These are phyloP conservation scores for Gortyna flavago DNA, from an alignment of 2,888 invertebrate species.

Conservation along the genomic window DNA sequence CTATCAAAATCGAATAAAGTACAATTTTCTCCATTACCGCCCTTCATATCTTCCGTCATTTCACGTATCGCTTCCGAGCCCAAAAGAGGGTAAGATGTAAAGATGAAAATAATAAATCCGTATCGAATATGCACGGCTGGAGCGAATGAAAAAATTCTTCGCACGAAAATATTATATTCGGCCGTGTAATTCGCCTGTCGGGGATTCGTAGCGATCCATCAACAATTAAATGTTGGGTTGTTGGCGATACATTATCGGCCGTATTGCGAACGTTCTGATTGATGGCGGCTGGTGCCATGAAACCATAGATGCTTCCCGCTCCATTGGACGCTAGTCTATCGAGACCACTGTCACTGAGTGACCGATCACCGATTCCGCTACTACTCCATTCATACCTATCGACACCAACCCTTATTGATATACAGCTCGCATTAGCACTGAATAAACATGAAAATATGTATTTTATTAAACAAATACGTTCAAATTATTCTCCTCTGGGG, in stretches of 20 bases:
- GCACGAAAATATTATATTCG: conserved; percentile 68
- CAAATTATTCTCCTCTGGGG: conserved; percentile 70
- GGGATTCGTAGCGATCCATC: conserved; percentile 82
- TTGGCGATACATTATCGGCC: conserved; percentile 87
- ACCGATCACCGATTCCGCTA: conserved; percentile 77
- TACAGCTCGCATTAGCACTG: conserved; percentile 57
- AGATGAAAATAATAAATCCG: conserved; percentile 89
- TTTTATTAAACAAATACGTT: conserved; percentile 71
- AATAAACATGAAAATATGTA: conserved; percentile 65
- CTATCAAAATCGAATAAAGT: conserved; percentile 90
- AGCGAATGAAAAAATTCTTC: conserved; percentile 80
- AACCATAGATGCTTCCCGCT: conserved; percentile 76
- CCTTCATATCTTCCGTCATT: conserved; percentile 89
- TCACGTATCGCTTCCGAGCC: conserved; percentile 89
- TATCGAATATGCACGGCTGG: conserved; percentile 87
- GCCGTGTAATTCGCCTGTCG: conserved; percentile 80
- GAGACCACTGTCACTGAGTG: conserved; percentile 81
- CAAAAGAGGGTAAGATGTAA: conserved; percentile 86
- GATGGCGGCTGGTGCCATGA: conserved; percentile 82
- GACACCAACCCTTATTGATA: conserved; percentile 67
- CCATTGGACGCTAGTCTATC: conserved; percentile 76
- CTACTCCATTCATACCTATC: conserved; percentile 72
- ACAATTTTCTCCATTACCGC: conserved; percentile 89
- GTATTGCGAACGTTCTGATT: conserved; percentile 85
- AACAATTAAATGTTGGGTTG: conserved; percentile 88